Percentiles rank a stretch among this genome's conserved stretches.
phyloP scores from a whole-genome alignment of 35 echinoderm and acorn worm species.

The Nesometra sesokonis region DNA sequence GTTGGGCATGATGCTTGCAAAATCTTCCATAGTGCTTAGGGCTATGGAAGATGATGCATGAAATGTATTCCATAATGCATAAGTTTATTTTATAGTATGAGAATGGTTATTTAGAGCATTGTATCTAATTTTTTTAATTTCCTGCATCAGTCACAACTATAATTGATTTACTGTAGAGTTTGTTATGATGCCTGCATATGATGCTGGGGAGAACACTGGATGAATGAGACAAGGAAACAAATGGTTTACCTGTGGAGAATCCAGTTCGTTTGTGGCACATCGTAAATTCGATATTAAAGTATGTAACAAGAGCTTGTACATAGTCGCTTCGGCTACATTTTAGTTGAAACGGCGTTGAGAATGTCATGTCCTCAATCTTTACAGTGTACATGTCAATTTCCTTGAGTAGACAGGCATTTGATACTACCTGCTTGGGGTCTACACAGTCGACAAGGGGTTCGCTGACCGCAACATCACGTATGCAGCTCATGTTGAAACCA shows the following conservation, averaged over 20 bases:
- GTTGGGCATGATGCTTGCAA: too few relatives aligned
- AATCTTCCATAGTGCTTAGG: too few relatives aligned
- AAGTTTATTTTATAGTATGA: too few relatives aligned
- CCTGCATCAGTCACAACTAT: too few relatives aligned
- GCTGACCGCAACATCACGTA: constrained; percentile 79
- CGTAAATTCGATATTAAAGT: constrained; percentile 97
- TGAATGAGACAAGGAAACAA: too few relatives aligned
- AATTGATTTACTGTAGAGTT: too few relatives aligned
- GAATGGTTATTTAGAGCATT: too few relatives aligned
- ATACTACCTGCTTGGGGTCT: constrained; percentile 80
- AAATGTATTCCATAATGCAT: too few relatives aligned
- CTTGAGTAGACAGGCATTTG: constrained; percentile 89
- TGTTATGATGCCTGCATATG: too few relatives aligned
- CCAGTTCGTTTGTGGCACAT: constrained; percentile 95
- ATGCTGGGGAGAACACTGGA: too few relatives aligned
- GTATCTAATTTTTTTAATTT: too few relatives aligned
- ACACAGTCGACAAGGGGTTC: constrained; percentile 91
- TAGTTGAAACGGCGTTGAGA: constrained; percentile 69
- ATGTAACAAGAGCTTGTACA: constrained; percentile 81
- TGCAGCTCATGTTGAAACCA: constrained; percentile 98
- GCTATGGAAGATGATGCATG: too few relatives aligned
- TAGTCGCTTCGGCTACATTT: constrained; percentile 80
- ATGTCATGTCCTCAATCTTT: constrained; percentile 56
- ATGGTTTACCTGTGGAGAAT: constrained; percentile 80
- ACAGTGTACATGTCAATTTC: constrained; percentile 96